Evolutionary conservation across 2,113 vertebrate genomes (phyloP).

Genomic region (Tachysurus fulvidraco): DNA sequence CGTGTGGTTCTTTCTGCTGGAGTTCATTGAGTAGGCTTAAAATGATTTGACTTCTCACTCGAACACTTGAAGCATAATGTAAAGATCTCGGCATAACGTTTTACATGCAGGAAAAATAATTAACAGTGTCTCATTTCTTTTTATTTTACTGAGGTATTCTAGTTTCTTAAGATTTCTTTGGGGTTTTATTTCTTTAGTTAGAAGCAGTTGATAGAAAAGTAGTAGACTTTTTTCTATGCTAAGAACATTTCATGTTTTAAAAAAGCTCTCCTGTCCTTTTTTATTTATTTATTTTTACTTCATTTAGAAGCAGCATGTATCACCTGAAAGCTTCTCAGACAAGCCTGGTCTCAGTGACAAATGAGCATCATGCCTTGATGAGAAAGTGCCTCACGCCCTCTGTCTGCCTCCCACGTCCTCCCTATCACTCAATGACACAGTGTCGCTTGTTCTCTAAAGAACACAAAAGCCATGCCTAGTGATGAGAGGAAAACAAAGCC

Average conservation of each 20-base stretch:
- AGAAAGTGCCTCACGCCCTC: neutral
- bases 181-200: neutral
- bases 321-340: conserved; percentile 32
- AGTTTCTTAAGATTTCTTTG: neutral
- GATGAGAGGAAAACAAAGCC: conserved; percentile 45
- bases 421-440: conserved; percentile 29
- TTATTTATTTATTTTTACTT: neutral
- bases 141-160: neutral
- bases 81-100: neutral
- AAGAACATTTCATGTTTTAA: neutral
- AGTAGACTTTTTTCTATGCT: neutral
- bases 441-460: conserved; percentile 68
- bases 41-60: neutral
- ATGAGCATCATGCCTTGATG: conserved; percentile 31
- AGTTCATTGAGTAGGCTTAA: neutral
- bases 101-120: neutral
- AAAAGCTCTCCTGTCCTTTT: neutral
- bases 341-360: conserved; percentile 31
- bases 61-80: neutral
- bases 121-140: neutral
- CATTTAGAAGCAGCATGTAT: neutral
- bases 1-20: neutral
- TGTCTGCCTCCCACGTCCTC: conserved; percentile 37
- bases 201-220: no score
- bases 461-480: conserved; percentile 49